Conservation (phyloP, 2,888 invertebrate species). For the Hypomecis atomaria region DNA sequence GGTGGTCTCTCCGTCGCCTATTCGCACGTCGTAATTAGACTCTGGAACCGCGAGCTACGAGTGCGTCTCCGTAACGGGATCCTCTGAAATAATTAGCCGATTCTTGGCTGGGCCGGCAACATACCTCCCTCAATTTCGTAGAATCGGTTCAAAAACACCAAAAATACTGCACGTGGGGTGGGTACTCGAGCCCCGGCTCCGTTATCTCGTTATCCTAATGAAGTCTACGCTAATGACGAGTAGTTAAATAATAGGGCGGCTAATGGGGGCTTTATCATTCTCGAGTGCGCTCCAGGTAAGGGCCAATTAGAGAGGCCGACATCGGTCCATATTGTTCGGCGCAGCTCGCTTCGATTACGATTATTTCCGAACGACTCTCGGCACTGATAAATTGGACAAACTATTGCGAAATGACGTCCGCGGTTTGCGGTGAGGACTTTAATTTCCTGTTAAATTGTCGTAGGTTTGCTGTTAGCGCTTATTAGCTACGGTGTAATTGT, state of each 20-base stretch:
- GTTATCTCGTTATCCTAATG: slow-evolving; percentile 85
- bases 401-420: slow-evolving; percentile 80
- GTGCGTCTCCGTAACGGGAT: slow-evolving; percentile 47
- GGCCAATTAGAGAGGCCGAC: slow-evolving; percentile 84
- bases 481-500: slow-evolving; percentile 53
- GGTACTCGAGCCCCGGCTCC: slow-evolving; percentile 72
- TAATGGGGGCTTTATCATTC: slow-evolving; percentile 85
- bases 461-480: slow-evolving; percentile 44
- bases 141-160: slow-evolving; percentile 74
- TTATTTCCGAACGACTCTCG: slow-evolving; percentile 80
- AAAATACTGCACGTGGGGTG: slow-evolving; percentile 67
- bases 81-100: slow-evolving; percentile 70
- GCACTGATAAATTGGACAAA: slow-evolving; percentile 83
- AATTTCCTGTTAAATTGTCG: slow-evolving; percentile 74
- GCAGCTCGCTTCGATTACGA: slow-evolving; percentile 82
- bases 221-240: slow-evolving; percentile 85
- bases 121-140: slow-evolving; percentile 58
- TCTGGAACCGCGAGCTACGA: slow-evolving; percentile 23
- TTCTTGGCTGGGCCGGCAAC: slow-evolving; percentile 57
- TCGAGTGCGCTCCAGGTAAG: slow-evolving; percentile 85
- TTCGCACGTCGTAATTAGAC: slow-evolving; percentile 45
- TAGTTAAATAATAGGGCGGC: slow-evolving; percentile 85
- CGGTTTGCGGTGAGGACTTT: slow-evolving; percentile 71
- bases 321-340: slow-evolving; percentile 84
- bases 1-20: slow-evolving; percentile 56